phyloP scores from a whole-genome alignment of 2,888 invertebrate species.

The Metacarcinus magister region DNA sequence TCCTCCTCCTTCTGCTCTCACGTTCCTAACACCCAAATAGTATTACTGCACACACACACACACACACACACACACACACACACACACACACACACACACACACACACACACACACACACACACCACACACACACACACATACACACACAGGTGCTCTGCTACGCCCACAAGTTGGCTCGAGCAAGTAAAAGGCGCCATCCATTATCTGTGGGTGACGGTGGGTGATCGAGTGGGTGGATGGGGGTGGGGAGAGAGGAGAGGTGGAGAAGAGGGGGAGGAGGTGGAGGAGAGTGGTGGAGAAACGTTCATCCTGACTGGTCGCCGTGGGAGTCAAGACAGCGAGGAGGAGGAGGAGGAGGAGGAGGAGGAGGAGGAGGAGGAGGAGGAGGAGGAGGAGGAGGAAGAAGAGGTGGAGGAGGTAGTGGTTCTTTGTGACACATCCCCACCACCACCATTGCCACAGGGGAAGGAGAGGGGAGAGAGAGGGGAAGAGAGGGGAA shows the following conservation, averaged over 20 bases:
- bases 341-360: constrained; percentile 7
- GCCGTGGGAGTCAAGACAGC: constrained; percentile 35
- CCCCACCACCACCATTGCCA: neutral
- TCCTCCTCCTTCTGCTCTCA: neutral
- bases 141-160: neutral
- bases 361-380: constrained; percentile 26
- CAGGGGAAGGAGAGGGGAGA: neutral
- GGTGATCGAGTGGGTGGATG: neutral
- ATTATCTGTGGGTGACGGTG: constrained; percentile 44
- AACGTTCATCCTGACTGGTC: constrained; percentile 12
- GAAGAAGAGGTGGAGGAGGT: neutral
- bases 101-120: too few relatives aligned
- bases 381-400: constrained; percentile 3
- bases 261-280: neutral
- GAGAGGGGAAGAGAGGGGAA: neutral
- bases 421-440: constrained; percentile 22
- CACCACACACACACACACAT: constrained; percentile 35
- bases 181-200: constrained; percentile 30
- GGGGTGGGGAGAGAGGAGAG: neutral
- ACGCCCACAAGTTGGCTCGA: constrained; percentile 36
- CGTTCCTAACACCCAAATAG: neutral
- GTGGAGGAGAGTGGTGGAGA: constrained; percentile 22
- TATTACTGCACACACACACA: neutral
- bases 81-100: constrained; percentile 15
- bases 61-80: constrained; percentile 39